Percentiles rank a stretch among this genome's conserved stretches.
Evolutionary conservation across 2,888 invertebrate species (phyloP).

Genomic region (Dorcus parallelipipedus): DNA sequence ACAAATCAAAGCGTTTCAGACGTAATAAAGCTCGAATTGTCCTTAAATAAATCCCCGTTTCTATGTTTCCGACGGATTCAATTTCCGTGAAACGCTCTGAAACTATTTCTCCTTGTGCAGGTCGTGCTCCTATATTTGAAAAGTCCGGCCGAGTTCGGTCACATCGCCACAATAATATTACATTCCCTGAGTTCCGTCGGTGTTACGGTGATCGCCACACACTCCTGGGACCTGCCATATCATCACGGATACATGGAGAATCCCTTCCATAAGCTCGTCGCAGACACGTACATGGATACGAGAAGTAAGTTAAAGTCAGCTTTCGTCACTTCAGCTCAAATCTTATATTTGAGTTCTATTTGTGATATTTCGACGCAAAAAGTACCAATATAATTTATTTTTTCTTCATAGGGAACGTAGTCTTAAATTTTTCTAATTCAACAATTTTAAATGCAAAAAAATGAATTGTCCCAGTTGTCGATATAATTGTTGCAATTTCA

Average conservation of each 20-base stretch:
- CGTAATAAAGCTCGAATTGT: too few species aligned
- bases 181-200: slow-evolving; percentile 68
- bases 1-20: too few species aligned
- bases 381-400: too few species aligned
- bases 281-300: slow-evolving; percentile 79
- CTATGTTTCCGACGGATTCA: too few species aligned
- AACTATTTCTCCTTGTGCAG: slow-evolving; percentile 45
- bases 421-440: too few species aligned
- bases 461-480: too few species aligned
- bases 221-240: slow-evolving; percentile 68
- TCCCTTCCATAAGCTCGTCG: slow-evolving; percentile 80
- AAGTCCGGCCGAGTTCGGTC: slow-evolving; percentile 67
- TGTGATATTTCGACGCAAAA: neutral
- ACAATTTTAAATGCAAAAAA: too few species aligned
- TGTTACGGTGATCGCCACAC: slow-evolving; percentile 64
- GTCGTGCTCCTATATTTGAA: slow-evolving; percentile 81
- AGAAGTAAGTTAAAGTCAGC: slow-evolving; percentile 66
- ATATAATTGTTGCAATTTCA: too few species aligned
- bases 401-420: too few species aligned
- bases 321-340: too few species aligned
- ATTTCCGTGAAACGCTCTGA: too few species aligned
- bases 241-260: slow-evolving; percentile 81
- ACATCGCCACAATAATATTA: slow-evolving; percentile 75
- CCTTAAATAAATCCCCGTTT: too few species aligned
- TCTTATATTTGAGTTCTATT: neutral